Evolutionary conservation across 2,113 vertebrate genomes (phyloP).

Genomic region (Bos indicus): DNA sequence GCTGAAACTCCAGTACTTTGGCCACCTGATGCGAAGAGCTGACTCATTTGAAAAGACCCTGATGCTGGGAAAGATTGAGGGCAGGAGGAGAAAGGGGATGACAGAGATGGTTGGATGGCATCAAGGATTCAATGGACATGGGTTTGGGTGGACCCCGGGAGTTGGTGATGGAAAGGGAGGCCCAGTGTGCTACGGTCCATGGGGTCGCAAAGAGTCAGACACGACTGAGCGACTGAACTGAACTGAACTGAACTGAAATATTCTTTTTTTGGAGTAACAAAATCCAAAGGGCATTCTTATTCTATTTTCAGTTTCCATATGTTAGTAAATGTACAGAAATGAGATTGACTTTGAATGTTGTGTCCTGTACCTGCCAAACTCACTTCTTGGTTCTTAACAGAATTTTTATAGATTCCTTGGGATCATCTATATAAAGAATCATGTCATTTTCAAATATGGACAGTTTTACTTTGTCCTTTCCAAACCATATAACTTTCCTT

Average conservation of each 20-base stretch:
- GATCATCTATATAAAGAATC: not conserved
- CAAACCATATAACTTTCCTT: not conserved
- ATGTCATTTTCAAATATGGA: not conserved
- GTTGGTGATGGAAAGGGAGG: not conserved
- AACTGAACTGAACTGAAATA: not conserved
- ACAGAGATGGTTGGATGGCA: accelerated
- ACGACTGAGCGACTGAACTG: accelerated
- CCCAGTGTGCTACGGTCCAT: not conserved
- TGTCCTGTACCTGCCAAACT: not conserved
- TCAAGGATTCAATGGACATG: not conserved
- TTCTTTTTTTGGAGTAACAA: not conserved
- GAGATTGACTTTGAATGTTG: not conserved
- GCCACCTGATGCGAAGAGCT: accelerated
- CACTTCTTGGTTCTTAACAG: not conserved
- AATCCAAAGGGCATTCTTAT: not conserved
- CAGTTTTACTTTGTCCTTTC: not conserved
- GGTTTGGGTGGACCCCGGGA: not conserved
- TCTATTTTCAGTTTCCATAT: not conserved
- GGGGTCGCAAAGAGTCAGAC: not conserved
- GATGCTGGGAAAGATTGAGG: not conserved
- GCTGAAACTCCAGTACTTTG: not conserved
- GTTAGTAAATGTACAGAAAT: not conserved
- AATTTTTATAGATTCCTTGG: not conserved
- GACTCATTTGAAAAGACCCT: not conserved
- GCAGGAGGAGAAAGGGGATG: not conserved